Evolutionary conservation across 1,140 invertebrate genomes (phyloP).

Genomic region (Lepidurus apus): DNA sequence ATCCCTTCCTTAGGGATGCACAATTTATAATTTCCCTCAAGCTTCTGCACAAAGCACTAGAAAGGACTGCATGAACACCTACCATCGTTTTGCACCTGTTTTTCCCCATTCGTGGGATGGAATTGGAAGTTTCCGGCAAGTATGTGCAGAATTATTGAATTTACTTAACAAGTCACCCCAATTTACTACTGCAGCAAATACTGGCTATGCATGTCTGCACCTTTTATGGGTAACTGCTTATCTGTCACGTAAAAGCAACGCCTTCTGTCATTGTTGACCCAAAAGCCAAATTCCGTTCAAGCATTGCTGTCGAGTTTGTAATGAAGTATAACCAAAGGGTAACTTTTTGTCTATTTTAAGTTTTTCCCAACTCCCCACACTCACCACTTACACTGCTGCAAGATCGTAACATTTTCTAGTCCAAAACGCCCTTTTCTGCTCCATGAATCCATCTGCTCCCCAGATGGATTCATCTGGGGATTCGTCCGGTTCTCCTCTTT

Average conservation of each 20-base stretch:
- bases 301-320: not conserved
- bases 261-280: not conserved
- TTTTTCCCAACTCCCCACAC: not conserved
- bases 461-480: not conserved
- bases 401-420: not conserved
- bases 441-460: not conserved
- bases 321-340: not conserved
- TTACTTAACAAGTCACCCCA: no score
- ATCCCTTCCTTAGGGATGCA: no score
- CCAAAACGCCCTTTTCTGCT: not conserved
- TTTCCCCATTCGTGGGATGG: no score
- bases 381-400: not conserved
- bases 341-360: slow-evolving; percentile 8
- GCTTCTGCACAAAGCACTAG: no score
- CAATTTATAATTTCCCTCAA: no score
- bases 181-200: not conserved
- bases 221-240: not conserved
- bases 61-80: no score
- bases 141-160: no score
- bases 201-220: not conserved
- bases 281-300: not conserved
- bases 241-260: slow-evolving; percentile 1
- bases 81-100: no score
- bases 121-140: no score
- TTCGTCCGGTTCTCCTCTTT: no score